Percentiles rank a stretch among this genome's conserved stretches.
Conservation (phyloP, 2,797 vertebrate genomes). For the Sarcoramphus papa region DNA sequence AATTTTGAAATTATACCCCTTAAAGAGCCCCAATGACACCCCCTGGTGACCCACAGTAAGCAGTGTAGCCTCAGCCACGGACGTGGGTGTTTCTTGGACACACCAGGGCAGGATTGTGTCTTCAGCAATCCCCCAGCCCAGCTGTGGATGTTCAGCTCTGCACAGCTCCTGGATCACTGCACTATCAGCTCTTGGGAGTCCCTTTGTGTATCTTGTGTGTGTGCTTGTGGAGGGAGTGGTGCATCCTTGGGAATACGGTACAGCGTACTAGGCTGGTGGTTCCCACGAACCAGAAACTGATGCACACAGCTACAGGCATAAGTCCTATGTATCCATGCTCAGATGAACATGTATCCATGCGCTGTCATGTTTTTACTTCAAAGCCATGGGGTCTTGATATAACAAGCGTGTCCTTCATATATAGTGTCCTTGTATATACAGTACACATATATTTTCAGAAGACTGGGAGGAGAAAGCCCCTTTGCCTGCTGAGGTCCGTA, state of each 20-base stretch:
- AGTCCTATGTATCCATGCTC: not conserved
- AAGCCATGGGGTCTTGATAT: not conserved
- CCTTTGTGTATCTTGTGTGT: not conserved
- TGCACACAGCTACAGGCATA: not conserved
- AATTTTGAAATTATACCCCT: not conserved
- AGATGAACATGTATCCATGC: not conserved
- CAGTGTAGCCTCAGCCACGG: fast-evolving
- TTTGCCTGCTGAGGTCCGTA: not conserved
- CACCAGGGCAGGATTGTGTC: not conserved
- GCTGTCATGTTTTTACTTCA: not conserved
- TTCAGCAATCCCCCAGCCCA: not conserved
- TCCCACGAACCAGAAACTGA: not conserved
- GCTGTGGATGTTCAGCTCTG: not conserved
- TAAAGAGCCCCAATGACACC: not conserved
- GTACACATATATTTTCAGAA: not conserved
- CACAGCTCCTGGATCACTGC: not conserved
- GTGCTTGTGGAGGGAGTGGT: not conserved
- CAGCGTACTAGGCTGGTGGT: not conserved
- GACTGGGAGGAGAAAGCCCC: not conserved
- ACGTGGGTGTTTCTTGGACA: not conserved
- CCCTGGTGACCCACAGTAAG: not conserved
- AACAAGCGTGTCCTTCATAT: not conserved
- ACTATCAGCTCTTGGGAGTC: not conserved
- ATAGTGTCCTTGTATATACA: not conserved
- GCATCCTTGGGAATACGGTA: not conserved